Percentiles rank a stretch among this genome's conserved stretches.
Conservation (phyloP, 2,797 vertebrate genomes). For the Chelidonichthys spinosus region DNA sequence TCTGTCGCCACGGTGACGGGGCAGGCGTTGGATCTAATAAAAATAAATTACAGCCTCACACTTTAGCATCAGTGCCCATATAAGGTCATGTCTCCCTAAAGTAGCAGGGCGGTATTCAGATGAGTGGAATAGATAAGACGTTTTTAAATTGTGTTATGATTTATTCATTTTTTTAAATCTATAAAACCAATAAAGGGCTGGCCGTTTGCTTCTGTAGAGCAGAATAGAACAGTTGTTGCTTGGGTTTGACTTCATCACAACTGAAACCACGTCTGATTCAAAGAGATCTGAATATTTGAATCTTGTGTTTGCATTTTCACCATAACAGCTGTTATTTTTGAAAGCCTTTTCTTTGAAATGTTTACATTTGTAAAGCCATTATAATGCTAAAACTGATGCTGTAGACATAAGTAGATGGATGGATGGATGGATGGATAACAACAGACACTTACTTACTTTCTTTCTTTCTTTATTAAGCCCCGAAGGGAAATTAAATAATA, state of each 20-base stretch:
- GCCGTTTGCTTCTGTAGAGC: not conserved
- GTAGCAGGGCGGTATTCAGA: not conserved
- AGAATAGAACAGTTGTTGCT: not conserved
- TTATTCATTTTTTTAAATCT: not conserved
- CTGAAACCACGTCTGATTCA: not conserved
- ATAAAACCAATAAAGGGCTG: not conserved
- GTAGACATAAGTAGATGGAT: not conserved
- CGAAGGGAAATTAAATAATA: too few relatives aligned
- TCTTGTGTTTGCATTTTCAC: not conserved
- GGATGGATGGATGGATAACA: not conserved
- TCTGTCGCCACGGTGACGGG: slow-evolving; percentile 55
- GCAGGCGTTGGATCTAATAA: slow-evolving; percentile 66
- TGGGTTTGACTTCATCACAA: not conserved
- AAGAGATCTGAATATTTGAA: not conserved
- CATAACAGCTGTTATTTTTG: not conserved
- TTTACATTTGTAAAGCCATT: too few relatives aligned
- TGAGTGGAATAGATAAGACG: too few relatives aligned
- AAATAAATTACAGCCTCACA: slow-evolving; percentile 47
- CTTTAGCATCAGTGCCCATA: slow-evolving; percentile 8
- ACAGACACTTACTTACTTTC: too few relatives aligned
- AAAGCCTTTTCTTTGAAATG: not conserved
- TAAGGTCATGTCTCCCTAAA: too few relatives aligned
- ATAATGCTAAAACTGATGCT: not conserved
- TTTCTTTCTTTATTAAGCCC: too few relatives aligned
- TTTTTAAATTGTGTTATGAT: too few relatives aligned